Evolutionary conservation across 2,888 invertebrate genomes (phyloP).

Genomic region (Drosophila mettleri): DNA sequence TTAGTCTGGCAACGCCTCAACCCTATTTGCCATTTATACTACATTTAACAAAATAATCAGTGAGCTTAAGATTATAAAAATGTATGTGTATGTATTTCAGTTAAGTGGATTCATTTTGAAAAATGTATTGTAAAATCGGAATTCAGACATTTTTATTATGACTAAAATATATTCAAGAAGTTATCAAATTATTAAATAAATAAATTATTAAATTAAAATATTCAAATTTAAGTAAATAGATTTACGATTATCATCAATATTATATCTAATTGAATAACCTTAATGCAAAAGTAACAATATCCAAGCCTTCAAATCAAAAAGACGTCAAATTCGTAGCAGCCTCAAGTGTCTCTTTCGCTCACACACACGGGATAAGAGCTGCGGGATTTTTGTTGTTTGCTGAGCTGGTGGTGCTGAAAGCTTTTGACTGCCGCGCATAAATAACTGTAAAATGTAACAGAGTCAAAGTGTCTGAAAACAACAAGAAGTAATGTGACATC

Average conservation of each 20-base stretch:
- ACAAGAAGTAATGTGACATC: slow-evolving; percentile 11
- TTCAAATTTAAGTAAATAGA: too few species aligned
- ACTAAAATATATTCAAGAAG: not conserved
- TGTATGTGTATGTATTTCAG: not conserved
- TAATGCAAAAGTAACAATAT: not conserved
- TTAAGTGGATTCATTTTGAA: not conserved
- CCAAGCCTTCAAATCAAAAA: slow-evolving; percentile 1
- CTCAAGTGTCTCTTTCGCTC: not conserved
- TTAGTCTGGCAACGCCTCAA: not conserved
- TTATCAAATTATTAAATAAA: not conserved
- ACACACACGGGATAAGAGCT: slow-evolving; percentile 13
- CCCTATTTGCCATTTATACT: not conserved
- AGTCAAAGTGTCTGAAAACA: slow-evolving; percentile 12
- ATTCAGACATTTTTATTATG: not conserved
- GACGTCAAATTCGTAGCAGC: slow-evolving; percentile 15
- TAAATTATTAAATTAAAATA: not conserved
- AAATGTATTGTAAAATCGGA: not conserved
- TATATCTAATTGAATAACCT: not conserved
- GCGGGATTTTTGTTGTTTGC: slow-evolving; percentile 6
- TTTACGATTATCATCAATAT: not conserved
- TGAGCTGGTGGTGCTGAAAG: slow-evolving; percentile 15
- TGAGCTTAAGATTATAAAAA: too few species aligned
- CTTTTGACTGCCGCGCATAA: slow-evolving; percentile 39
- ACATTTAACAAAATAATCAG: slow-evolving; percentile 1
- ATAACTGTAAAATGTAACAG: slow-evolving; percentile 49